A percentile compares a stretch with the other conserved stretches of the same genome.
Conservation (phyloP, 2,888 invertebrate genomes). For the Clistopyga incitator region DNA sequence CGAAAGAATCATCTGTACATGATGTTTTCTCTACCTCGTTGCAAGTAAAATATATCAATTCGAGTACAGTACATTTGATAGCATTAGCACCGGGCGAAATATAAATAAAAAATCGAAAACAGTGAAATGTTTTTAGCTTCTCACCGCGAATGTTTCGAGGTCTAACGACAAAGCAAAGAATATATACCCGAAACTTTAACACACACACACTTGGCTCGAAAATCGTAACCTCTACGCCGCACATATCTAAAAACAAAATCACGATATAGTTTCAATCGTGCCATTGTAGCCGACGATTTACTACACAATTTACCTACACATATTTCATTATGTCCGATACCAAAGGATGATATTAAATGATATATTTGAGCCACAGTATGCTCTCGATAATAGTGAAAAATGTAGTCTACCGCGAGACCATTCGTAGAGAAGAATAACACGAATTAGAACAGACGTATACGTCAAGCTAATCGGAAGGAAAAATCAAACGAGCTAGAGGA, state of each 20-base stretch:
- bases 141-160: too few species aligned
- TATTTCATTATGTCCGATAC: slow-evolving; percentile 11
- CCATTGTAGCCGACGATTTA: not conserved
- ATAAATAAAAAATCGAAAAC: too few species aligned
- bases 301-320: not conserved
- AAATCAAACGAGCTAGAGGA: slow-evolving; percentile 35
- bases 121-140: too few species aligned
- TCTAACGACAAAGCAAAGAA: too few species aligned
- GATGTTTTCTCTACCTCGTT: too few species aligned
- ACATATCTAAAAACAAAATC: not conserved
- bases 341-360: slow-evolving; percentile 14
- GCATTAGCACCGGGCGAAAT: too few species aligned
- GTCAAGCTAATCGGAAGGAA: slow-evolving; percentile 58
- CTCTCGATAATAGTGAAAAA: slow-evolving; percentile 39
- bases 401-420: slow-evolving; percentile 12
- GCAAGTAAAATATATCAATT: too few species aligned
- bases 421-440: slow-evolving; percentile 42
- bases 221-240: too few species aligned
- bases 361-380: not conserved
- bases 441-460: slow-evolving; percentile 55
- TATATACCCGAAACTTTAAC: too few species aligned
- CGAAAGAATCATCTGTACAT: too few species aligned
- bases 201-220: too few species aligned
- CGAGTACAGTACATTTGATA: too few species aligned
- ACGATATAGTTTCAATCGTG: not conserved